Evolutionary conservation across 2,797 vertebrate genomes (phyloP), one percentile per base, ranked within the genome.

Genomic region (Nasua narica): DNA sequence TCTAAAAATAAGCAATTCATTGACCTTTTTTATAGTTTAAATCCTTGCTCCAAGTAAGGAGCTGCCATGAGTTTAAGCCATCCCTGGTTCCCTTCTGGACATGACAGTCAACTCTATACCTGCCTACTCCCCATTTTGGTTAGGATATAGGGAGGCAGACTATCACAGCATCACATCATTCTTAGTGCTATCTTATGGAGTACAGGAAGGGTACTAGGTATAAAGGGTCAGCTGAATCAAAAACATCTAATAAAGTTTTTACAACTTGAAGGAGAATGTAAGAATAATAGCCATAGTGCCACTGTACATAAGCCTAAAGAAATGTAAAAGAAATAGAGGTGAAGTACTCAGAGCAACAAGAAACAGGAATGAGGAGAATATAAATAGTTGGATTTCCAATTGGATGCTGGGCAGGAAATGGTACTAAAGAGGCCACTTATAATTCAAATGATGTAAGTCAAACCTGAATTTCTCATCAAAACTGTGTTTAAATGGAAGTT

Each of bases 401-500:
- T 58, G 25, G 83, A 72, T 86, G 46, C 29, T 56, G 58, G 18
- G 18, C 4, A 0, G 16, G 19, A 87, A 94, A 79, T 10, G 2
- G 54, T 84, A 60, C 29, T 52, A 32, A 90, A 95, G 32, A 58
- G 56, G 37, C 40, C 25, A 60, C 32, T 83, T 58, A 48, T 48
- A 65, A 58, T 21, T n/a, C 21, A 67, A 83, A 52, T 48, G 19
- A 62, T 76, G 23, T 46, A 35, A 81, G 11, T 84, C 12, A 56
- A 62, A 78, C 23, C 74, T 50, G 12, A 90, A 95, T 93, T 91
- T 93, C 58, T 58, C 27, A 82, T 54, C 35, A 79, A 94, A 95
- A 56, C 25, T 56, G 27, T 74, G 43, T 72, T 90, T 37, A 69
- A 43, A 40, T 16, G 40, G 37, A 37, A 35, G 15, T n/a, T 78